Percentiles rank a stretch among this genome's conserved stretches.
Conservation (phyloP, 2,797 vertebrate species). For the Aplochiton taeniatus region DNA sequence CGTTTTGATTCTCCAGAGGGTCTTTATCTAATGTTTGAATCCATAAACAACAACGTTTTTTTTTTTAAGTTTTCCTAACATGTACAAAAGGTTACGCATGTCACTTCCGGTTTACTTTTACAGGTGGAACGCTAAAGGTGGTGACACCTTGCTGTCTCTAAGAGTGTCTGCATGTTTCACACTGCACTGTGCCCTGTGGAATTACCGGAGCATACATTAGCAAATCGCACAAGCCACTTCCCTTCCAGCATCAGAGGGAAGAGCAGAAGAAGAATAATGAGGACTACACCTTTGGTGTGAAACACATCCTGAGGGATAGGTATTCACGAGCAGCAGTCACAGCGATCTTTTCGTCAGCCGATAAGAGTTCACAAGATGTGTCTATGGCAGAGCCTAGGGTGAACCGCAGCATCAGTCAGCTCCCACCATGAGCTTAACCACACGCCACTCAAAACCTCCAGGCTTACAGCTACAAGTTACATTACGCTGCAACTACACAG, state of each 20-base stretch:
- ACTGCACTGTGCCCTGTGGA: background rate
- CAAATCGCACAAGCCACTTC: background rate
- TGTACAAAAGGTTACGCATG: background rate
- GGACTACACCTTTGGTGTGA: background rate
- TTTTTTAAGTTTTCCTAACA: slow-evolving; percentile 18
- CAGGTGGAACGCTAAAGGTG: slow-evolving; percentile 11
- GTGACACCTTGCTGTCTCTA: slow-evolving; percentile 12
- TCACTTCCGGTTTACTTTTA: slow-evolving; percentile 29
- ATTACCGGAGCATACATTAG: slow-evolving; percentile 29
- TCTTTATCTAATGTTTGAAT: background rate
- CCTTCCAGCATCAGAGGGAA: background rate
- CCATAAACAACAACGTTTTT: background rate
- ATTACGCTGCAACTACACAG: slow-evolving; percentile 41
- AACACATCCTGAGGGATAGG: slow-evolving; percentile 36
- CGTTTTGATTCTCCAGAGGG: slow-evolving; percentile 24
- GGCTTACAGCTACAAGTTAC: slow-evolving; percentile 3
- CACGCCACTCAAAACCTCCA: background rate
- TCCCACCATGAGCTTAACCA: background rate
- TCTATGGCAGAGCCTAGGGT: slow-evolving; percentile 22
- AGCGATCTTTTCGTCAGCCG: slow-evolving; percentile 38
- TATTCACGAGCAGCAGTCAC: slow-evolving; percentile 27
- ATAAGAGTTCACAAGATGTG: slow-evolving; percentile 27
- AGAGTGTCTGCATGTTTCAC: background rate
- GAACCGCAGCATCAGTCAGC: slow-evolving; percentile 23
- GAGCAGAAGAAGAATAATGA: slow-evolving; percentile 34